Base-by-base conservation (phyloP, 23 tunicate species). In the Trididemnum miniatum region DNA sequence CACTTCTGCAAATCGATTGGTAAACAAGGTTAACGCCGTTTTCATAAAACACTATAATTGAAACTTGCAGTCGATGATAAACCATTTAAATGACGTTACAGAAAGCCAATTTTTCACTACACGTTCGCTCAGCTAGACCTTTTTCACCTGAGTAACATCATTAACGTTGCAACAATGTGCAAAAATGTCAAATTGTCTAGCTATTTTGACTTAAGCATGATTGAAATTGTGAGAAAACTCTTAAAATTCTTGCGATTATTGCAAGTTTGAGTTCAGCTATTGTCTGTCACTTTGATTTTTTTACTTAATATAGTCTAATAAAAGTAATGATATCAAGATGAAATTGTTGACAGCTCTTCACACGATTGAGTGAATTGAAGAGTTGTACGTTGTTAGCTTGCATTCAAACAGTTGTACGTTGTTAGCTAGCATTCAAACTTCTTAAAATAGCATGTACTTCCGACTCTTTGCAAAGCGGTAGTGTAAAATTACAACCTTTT, bases 21-120 rank as follows among this genome's bases (percentile, higher is more conserved):
- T 50, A 82, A 71, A 82, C 76, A 54, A 71, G 59, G 78, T 82
- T 82, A 71, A 59, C n/a, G 35, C 71, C 67, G 79, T 71, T 82
- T 75, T 82, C 86, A 82, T 82, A 50, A 80, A 65, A 80, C 65
- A 49, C 66, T 80, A 36, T 60, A n/a, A n/a, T n/a, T 39, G 79
- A 27, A 34, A 59, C 71, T 78, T 78, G n/a, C 33, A 78, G 71
- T 78, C 83, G 83, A 78, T 78, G 44, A 32, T 59, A 78, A 78
- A 35, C 44, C 44, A 81, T 81, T 81, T 81, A 81, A 20, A 29
- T 67, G 78, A 37, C 64, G 66, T 4, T 30, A 31, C 2, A 67
- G 25, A 12, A 31, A 5, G 38, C 37, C 31, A 31, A 62, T 20
- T 18, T 5, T n/a, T 24, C 29, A 24, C 67, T 3, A n/a, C 29